These are phyloP conservation scores for Vicugna pacos DNA, from an alignment of 2,113 vertebrate species.

Conservation along the genomic window DNA sequence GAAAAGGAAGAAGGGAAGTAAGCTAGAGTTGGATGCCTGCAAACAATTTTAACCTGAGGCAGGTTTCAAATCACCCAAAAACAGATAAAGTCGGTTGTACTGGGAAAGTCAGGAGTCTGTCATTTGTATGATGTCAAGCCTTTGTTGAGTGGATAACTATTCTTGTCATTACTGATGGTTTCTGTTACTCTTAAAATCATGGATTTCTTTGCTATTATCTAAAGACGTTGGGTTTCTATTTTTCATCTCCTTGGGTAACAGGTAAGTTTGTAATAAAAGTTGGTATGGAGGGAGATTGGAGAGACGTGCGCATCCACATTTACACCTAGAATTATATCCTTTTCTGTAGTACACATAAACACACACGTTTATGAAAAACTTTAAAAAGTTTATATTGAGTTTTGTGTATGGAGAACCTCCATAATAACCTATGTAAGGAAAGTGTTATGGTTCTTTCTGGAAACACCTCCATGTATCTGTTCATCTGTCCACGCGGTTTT, in stretches of 20 bases:
- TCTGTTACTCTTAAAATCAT: background rate
- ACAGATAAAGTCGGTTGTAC: background rate
- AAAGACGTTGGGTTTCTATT: constrained; percentile 9
- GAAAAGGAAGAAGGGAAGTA: background rate
- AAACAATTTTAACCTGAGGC: background rate
- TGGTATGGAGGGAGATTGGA: rapidly evolving
- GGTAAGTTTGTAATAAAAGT: background rate
- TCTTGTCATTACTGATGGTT: background rate
- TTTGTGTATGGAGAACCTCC: background rate
- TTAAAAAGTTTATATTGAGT: background rate
- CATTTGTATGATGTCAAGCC: background rate
- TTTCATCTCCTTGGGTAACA: background rate
- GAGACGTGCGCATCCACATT: background rate
- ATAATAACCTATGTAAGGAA: background rate
- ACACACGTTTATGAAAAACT: background rate
- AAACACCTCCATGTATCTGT: background rate
- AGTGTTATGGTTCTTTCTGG: background rate
- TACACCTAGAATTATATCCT: background rate
- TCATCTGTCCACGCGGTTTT: background rate
- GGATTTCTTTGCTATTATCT: background rate
- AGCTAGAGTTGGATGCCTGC: background rate
- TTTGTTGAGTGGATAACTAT: background rate
- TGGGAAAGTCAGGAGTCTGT: background rate
- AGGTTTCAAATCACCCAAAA: background rate
- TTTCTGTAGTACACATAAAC: background rate